These are phyloP conservation scores for Anser brachyrhynchus DNA, from an alignment of 2,113 vertebrate species.

Conservation along the genomic window DNA sequence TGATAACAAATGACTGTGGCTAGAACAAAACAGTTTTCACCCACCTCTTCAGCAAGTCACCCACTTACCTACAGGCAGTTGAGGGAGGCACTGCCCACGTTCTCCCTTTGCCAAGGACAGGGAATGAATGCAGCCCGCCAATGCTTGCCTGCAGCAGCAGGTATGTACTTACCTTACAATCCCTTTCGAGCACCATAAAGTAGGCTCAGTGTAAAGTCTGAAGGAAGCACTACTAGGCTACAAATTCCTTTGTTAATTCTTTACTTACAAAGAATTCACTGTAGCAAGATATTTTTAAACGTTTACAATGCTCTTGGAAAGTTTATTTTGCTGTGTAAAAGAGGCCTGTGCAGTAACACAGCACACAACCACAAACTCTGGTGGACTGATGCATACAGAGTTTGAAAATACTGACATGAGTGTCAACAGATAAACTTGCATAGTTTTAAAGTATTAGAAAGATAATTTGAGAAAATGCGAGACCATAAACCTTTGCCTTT, in stretches of 20 bases:
- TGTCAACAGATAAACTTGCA: not conserved
- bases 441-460: not conserved
- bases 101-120: accelerated
- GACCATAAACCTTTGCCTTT: not conserved
- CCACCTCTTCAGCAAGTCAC: not conserved
- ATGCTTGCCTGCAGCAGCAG: not conserved
- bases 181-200: not conserved
- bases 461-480: not conserved
- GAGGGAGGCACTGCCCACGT: not conserved
- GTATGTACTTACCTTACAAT: not conserved
- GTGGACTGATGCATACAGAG: not conserved
- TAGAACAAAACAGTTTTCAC: not conserved
- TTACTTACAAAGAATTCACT: not conserved
- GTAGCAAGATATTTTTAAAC: not conserved
- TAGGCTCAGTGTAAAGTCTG: not conserved
- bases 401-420: not conserved
- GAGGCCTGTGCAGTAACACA: not conserved
- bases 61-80: not conserved
- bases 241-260: not conserved
- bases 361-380: too few species aligned
- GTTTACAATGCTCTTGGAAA: not conserved
- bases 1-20: not conserved
- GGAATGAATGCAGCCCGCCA: not conserved
- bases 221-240: not conserved
- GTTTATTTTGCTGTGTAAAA: accelerated